Evolutionary conservation across 2,113 vertebrate species (phyloP), one percentile per base, ranked within the genome.

Genomic region (Haemorhous mexicanus): DNA sequence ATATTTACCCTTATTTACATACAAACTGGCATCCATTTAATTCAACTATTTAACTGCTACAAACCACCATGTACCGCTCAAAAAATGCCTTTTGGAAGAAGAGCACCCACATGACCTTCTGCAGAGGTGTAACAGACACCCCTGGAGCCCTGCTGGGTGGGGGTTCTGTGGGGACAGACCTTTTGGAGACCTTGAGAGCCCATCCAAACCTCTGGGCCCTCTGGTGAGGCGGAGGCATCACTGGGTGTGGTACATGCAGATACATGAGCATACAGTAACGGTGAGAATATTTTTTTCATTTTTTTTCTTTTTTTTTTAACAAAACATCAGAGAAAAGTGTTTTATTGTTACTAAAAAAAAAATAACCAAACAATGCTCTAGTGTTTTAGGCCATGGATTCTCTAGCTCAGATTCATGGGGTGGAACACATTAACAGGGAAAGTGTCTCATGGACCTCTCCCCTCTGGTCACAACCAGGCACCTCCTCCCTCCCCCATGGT

Each of bases 291-390:
- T 24, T 67, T 67, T 35, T 39, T 46, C 3, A 5, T 56, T 7
- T 3, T 8, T 3, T 56, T 7, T 3, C 3, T 3, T 19, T 3
- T 24, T 93, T 93, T 95, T 89, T 89, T 69, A 91, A 94, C 70
- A 95, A 95, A 95, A 87, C 62, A 87, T 91, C 84, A 96, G 84
- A 94, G 74, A 95, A 91, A 96, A 96, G 78, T 94, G 89, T 84
- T 97, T 96, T 97, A 93, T 97, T 97, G 50, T 95, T 94, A 85
- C 70, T 91, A 82, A 93, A 92, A 95, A 94, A 37, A 39, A 67
- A 46, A 84, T 1, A 76, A 16, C 43, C 87, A 76, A 95, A 87
- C 94, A 97, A 87, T 70, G 85, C 63, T 93, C 79, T 93, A 77
- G 84, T 91, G 89, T 90, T 93, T 93, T 85, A 95, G 94, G 93